Evolutionary conservation across 1,140 invertebrate species (phyloP), one percentile per base, ranked within the genome.

Genomic region (Hycleus cichorii): DNA sequence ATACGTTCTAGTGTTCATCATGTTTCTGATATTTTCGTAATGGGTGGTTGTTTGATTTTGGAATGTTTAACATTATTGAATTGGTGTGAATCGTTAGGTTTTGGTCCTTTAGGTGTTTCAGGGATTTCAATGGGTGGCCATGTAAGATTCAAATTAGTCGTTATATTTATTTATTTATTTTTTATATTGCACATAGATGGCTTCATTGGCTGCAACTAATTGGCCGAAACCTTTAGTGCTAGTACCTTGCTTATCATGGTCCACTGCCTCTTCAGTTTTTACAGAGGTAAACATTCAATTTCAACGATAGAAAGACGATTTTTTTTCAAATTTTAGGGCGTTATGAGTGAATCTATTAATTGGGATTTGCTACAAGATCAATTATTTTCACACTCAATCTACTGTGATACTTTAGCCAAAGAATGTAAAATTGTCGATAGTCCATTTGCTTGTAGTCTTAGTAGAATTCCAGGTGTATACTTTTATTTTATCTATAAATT

Each of bases 51-150:
- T 73, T 77, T 99, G 46, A 93, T 98, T 42, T 78, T 97, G 59
- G 97, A 99, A 77, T 90, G 90, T 6, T 77, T 96, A 52, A 94
- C 90, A 24, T 78, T 99, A 48, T 82, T 98, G 45, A 87, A 95
- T 76, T 98, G 94, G 94, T 94, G 91, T 70, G 89, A 95, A 75
- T 78, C 83, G 49, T 81, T 91, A 70, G 88, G 88, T 18, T 90
- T 88, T 71, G 92, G 92, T 8, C 95, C 96, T 0, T 77, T 98
- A 4, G 94, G 93, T 47, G 80, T 98, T 6, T 94, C 93, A 18
- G 96, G 96, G n/a, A 83, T 98, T 47, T 98, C 96, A n/a, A 97
- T 99, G 95, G 97, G 97, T 56, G 97, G 96, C 47, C 94, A 98
- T 84, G 93, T 97, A 73, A 81, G 88, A 82, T 66, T n/a, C 27